Conservation (phyloP, 2,797 vertebrate genomes). For the Eidolon dupreanum region DNA sequence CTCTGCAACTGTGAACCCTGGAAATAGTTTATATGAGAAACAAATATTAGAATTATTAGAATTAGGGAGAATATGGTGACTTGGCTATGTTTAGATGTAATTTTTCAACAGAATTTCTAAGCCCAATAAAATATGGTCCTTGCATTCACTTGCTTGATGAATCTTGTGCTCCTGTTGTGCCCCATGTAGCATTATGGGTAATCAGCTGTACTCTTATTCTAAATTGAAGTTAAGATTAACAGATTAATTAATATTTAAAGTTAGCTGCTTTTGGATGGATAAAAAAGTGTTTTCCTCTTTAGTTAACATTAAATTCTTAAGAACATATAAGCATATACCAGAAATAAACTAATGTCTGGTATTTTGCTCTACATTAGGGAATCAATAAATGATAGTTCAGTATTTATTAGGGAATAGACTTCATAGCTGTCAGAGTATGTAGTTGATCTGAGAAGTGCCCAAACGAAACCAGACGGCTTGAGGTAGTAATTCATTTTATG, state of each 20-base stretch:
- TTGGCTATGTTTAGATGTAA: conserved; percentile 17
- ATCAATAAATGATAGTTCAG: not conserved
- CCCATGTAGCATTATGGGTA: not conserved
- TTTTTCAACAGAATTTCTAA: conserved; percentile 45
- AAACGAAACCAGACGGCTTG: not conserved
- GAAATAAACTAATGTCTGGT: not conserved
- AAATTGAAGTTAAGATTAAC: conserved; percentile 39
- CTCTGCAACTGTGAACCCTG: not conserved
- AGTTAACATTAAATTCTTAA: conserved; percentile 42
- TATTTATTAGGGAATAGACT: not conserved
- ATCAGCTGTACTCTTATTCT: not conserved
- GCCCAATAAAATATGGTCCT: not conserved
- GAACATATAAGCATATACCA: not conserved
- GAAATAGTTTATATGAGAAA: conserved; percentile 2
- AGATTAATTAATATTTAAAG: conserved; percentile 32
- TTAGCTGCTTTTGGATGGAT: conserved; percentile 33
- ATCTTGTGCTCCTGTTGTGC: not conserved
- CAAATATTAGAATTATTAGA: conserved; percentile 1
- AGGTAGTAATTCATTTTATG: not conserved
- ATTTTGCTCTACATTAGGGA: not conserved
- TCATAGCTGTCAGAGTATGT: not conserved
- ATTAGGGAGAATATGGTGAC: not conserved
- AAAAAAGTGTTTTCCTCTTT: conserved; percentile 1
- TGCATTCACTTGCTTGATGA: not conserved
- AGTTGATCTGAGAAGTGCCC: not conserved